Base-by-base conservation (phyloP, 2,797 vertebrate genomes). In the Platalea minor region DNA sequence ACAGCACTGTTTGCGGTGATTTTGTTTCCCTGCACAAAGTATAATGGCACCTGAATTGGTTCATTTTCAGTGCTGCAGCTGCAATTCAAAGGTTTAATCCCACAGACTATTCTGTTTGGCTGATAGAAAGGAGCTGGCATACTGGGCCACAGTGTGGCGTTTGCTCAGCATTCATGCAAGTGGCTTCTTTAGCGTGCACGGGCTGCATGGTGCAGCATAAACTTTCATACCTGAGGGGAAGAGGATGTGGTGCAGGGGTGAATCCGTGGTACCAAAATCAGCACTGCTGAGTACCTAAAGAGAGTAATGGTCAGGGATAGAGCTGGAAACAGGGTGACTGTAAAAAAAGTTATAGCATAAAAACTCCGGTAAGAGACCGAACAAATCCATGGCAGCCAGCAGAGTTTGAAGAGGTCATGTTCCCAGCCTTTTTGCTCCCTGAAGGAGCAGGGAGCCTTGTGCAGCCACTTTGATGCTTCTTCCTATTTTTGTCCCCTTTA, bases 111-210 rank as follows among this genome's bases (percentile, higher is more conserved):
- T 73, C 33, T 0, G 1, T 63, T 79, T 87, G 53, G 37, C 53
- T 68, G 29, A 23, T 4, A 50, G 79, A 48, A 84, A 37, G 61
- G 48, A 86, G 45, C 17, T 48, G 69, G 4, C 12, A 17, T 4
- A 0, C 21, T n/a, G 35, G 19, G 65, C 31, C 26, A 85, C 12
- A 23, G 29, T 0, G 0, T 33, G n/a, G 17, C 3, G 0, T 78
- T 91, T 78, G 43, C 29, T 93, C 16, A 65, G 28, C 1, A 1
- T 33, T 31, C 37, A 28, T 53, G 29, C 26, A 70, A 61, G 60
- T 11, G 45, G 10, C 17, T 88, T 29, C 45, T 73, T 41, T 5
- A 54, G 33, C 1, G 3, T 45, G 41, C 4, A 10, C 0, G 5
- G 28, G 45, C 45, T 57, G 12, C 28, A 41, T 0, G 2, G 13